A percentile compares a stretch with the other conserved stretches of the same genome.
These are phyloP conservation scores for Chloebia gouldiae DNA, from an alignment of 2,113 vertebrate species.

Conservation along the genomic window DNA sequence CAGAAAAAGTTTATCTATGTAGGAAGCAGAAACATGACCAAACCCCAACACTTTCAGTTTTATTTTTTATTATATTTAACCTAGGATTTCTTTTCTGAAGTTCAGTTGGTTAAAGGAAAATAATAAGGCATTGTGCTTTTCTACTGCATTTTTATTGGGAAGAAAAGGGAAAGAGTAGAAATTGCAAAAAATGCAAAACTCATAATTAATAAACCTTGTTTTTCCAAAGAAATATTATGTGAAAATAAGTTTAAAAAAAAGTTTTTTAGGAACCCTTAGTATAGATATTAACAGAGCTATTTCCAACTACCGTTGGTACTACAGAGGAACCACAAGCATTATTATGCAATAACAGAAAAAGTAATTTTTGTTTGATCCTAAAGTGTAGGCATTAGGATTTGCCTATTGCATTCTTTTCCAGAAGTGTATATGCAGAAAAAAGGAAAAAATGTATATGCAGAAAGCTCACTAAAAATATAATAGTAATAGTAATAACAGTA, in stretches of 20 bases:
- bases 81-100: background rate
- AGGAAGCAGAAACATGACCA: rapidly evolving
- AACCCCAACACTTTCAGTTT: background rate
- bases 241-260: background rate
- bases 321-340: background rate
- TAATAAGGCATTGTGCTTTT: background rate
- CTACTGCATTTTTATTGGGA: background rate
- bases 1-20: background rate
- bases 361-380: background rate
- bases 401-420: background rate
- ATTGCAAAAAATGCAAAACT: background rate
- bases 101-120: background rate
- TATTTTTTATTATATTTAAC: background rate
- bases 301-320: background rate
- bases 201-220: background rate
- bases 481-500: too few species aligned
- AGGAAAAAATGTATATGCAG: background rate
- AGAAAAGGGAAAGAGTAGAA: background rate
- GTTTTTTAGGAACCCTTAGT: background rate
- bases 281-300: background rate
- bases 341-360: background rate
- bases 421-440: background rate
- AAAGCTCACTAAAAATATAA: background rate
- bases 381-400: background rate
- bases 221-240: background rate